Evolutionary conservation across 1,140 invertebrate genomes (phyloP).

Genomic region (Drosophila grimshawi): DNA sequence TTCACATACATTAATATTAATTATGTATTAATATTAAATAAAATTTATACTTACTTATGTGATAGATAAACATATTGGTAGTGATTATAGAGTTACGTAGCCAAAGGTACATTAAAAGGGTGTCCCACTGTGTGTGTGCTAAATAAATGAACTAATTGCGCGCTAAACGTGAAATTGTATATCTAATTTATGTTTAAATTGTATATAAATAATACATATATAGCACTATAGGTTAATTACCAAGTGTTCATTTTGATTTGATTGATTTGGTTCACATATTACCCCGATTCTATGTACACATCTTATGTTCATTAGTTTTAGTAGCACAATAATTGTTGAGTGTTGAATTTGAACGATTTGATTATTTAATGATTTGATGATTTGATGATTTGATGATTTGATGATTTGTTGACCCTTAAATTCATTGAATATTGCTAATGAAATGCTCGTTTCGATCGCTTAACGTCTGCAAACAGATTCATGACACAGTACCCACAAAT

Average conservation of each 20-base stretch:
- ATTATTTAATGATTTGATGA: background rate
- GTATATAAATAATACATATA: too few relatives aligned
- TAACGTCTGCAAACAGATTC: slow-evolving; percentile 90
- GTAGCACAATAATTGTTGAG: slow-evolving; percentile 1
- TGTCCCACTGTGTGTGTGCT: slow-evolving; percentile 71
- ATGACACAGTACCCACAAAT: slow-evolving; percentile 94
- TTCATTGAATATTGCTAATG: slow-evolving; percentile 67
- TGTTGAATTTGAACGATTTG: background rate
- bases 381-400: too few relatives aligned
- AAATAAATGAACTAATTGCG: slow-evolving; percentile 54
- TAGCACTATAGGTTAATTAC: background rate
- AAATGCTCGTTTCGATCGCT: slow-evolving; percentile 67
- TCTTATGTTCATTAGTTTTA: slow-evolving; percentile 23
- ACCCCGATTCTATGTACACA: background rate
- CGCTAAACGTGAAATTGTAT: background rate
- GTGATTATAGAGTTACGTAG: background rate
- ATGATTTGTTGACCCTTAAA: slow-evolving; percentile 12
- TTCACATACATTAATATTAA: background rate
- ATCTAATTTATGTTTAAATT: too few relatives aligned
- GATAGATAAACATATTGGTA: background rate
- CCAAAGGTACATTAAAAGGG: slow-evolving; percentile 23
- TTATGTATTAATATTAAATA: background rate
- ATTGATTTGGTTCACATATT: background rate
- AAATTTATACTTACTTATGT: background rate
- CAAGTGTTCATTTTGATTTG: background rate